Conservation (phyloP, 1,140 invertebrate species). For the Pseudomyrmex flavicornis region DNA sequence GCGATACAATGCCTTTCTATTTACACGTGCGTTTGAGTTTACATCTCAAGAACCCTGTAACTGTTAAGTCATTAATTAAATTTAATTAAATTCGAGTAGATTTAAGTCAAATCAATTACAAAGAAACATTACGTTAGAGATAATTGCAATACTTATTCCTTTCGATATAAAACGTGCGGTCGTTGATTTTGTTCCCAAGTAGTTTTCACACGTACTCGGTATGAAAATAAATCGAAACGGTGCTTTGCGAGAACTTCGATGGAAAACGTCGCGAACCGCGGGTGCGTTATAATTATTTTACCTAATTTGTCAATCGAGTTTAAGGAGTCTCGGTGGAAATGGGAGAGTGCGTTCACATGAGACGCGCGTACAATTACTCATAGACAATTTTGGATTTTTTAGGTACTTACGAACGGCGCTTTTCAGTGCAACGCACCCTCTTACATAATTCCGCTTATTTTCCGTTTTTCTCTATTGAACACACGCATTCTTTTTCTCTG, state of each 20-base stretch:
- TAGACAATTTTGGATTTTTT: background rate
- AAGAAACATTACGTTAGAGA: too few relatives aligned
- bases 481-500: slow-evolving; percentile 76
- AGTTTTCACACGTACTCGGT: background rate
- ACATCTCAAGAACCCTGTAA: too few relatives aligned
- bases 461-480: slow-evolving; percentile 74
- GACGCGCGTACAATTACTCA: slow-evolving; percentile 37
- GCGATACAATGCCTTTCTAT: too few relatives aligned
- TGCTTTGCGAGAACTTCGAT: background rate
- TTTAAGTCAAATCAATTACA: too few relatives aligned
- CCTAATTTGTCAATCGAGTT: slow-evolving; percentile 76
- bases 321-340: slow-evolving; percentile 63
- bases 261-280: slow-evolving; percentile 66
- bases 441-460: slow-evolving; percentile 49
- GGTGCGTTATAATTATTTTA: slow-evolving; percentile 72
- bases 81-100: too few relatives aligned
- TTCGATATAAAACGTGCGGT: background rate
- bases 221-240: background rate
- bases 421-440: slow-evolving; percentile 27
- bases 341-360: slow-evolving; percentile 69
- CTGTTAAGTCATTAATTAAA: too few relatives aligned
- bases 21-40: too few relatives aligned
- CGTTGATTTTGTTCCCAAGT: background rate
- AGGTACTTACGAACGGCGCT: background rate
- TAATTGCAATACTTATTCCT: too few relatives aligned